Evolutionary conservation across 2,797 vertebrate genomes (phyloP), one percentile per base, ranked within the genome.

Genomic region (Rallus crepitans): DNA sequence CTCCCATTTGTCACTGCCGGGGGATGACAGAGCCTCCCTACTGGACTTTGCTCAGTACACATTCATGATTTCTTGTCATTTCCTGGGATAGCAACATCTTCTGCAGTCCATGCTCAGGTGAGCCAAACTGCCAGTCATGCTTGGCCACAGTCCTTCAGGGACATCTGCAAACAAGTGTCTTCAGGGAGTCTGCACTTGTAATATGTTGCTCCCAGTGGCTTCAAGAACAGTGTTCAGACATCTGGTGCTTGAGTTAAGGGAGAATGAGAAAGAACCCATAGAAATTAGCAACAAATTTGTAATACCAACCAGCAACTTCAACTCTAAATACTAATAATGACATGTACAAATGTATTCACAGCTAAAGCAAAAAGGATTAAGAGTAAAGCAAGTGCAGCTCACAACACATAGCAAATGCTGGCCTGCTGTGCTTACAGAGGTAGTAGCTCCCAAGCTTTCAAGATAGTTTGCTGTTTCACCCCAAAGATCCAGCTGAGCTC

Each of bases 21-120:
- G 12, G 12, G 7, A 81, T 53, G n/a, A 70, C 21, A 52, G 8
- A 68, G 23, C 31, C 57, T 42, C 30, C 11, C 21, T 76, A 12
- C 8, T 75, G 45, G 48, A 53, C 61, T 93, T 93, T 69, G 12
- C 18, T 90, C 31, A 31, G 48, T 42, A 45, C 14, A 30, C 25
- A 33, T 66, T 63, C 12, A 31, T 39, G 53, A 93, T 95, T 96
- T 95, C 91, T 92, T 96, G 77, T 93, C 89, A 82, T 96, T 97
- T 82, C 33, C 92, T 95, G 63, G 91, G 92, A 87, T 25, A 90
- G 57, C 47, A 69, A 64, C 47, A 61, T 50, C 18, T 90, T 96
- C 64, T 25, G 53, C 45, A 82, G 70, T 64, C 70, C 42, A 75
- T 89, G 52, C 77, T 77, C 50, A 75, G 56, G 78, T 53, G 57